Base-by-base conservation (phyloP, 2,797 vertebrate species). In the Chelidonichthys spinosus region DNA sequence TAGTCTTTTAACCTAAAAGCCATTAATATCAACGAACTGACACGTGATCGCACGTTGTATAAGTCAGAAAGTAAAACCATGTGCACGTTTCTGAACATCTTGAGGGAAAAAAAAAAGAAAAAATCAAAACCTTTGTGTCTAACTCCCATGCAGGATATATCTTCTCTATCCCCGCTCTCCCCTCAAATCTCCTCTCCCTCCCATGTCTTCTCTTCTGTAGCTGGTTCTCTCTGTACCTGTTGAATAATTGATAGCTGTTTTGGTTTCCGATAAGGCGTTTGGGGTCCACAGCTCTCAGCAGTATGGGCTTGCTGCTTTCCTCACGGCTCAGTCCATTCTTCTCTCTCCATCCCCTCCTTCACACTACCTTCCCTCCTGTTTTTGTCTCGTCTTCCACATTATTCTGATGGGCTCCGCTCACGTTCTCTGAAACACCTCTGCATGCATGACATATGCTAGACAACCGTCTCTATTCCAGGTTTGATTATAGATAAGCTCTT, bases 181-280 rank as follows among this genome's bases (percentile, higher is more conserved):
- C 10, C 33, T 85, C 81, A 77, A 77, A 83, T 78, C 83, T 83
- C 72, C 84, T 81, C 84, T 81, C 83, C 86, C 83, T 89, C 80
- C 86, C 88, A 69, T 79, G 82, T 85, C 81, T 87, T 87, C 84
- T 90, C 73, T 77, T 87, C 86, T 87, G 79, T 89, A 89, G 88
- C 86, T 82, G 81, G 72, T 86, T 91, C 80, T 58, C 87, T 86
- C 87, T 88, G 89, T 93, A 93, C 87, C 90, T 91, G 90, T 90
- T 94, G 92, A 94, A 94, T 94, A 93, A 94, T 94, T 95, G 89
- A 95, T 92, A 58, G 73, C 71, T 92, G 92, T 94, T 94, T 94
- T 93, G 92, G 92, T 93, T 92, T 90, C 80, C 62, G 87, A 92
- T 90, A 90, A 92, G 90, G 83, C 90, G 70, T 90, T 89, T 82